Percentiles rank a stretch among this genome's conserved stretches.
Evolutionary conservation across 1,140 invertebrate species (phyloP).

Genomic region (Aphelenchoides besseyi): DNA sequence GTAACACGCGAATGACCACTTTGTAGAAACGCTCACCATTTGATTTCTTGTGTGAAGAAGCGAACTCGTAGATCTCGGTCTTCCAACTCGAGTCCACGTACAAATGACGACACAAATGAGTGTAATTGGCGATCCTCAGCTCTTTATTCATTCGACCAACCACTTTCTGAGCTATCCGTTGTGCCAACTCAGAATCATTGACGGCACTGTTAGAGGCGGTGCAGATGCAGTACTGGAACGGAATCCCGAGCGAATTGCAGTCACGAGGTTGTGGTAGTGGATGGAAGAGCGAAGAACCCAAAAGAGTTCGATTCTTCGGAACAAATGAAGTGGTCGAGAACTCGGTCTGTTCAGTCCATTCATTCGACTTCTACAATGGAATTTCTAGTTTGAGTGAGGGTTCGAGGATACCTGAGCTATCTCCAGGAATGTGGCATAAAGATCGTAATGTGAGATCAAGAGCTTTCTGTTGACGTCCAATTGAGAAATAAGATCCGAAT

Average conservation of each 20-base stretch:
- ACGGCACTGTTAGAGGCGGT: background rate
- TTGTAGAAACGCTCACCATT: background rate
- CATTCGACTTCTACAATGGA: background rate
- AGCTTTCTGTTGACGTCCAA: background rate
- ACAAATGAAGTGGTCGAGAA: background rate
- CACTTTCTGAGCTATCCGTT: background rate
- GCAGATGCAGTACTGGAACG: constrained; percentile 11
- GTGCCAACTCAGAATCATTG: background rate
- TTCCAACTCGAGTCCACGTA: background rate
- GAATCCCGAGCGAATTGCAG: constrained; percentile 1
- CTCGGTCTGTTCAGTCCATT: background rate
- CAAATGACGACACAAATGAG: background rate
- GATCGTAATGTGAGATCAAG: constrained; percentile 12
- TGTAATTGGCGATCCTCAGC: background rate
- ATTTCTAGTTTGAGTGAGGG: background rate
- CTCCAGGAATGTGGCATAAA: constrained; percentile 4
- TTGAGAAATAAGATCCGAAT: background rate
- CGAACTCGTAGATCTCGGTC: background rate
- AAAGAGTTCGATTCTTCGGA: background rate
- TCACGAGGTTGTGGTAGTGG: constrained; percentile 8
- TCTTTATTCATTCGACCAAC: background rate
- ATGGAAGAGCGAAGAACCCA: constrained; percentile 17
- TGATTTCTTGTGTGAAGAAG: background rate
- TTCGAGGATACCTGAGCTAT: constrained; percentile 18
- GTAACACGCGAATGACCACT: background rate